Evolutionary conservation across 2,113 vertebrate species (phyloP).

Genomic region (Pyrgilauda ruficollis): DNA sequence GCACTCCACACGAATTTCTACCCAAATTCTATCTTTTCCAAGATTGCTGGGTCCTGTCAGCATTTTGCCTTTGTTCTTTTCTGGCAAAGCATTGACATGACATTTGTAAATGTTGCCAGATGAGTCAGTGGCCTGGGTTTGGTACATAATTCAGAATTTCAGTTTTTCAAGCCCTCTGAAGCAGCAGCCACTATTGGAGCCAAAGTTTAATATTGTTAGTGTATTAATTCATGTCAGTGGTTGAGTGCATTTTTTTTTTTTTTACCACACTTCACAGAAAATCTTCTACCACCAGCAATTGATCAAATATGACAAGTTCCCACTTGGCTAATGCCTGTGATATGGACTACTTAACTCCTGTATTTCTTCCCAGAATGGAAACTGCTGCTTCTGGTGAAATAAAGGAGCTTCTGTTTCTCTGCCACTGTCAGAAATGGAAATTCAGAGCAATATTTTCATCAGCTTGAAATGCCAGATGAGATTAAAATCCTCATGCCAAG

Average conservation of each 20-base stretch:
- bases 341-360: slow-evolving; percentile 11
- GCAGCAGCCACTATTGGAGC: background rate
- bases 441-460: slow-evolving; percentile 31
- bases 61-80: slow-evolving; percentile 1
- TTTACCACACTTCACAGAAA: slow-evolving; percentile 22
- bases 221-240: slow-evolving; percentile 50
- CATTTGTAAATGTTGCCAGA: slow-evolving; percentile 44
- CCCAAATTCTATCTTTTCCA: background rate
- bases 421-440: slow-evolving; percentile 47
- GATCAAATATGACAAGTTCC: slow-evolving; percentile 51
- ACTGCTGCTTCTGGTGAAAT: background rate
- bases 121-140: background rate
- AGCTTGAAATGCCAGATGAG: slow-evolving; percentile 19
- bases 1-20: background rate
- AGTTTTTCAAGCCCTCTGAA: slow-evolving; percentile 8
- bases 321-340: background rate
- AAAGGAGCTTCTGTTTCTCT: slow-evolving; percentile 63
- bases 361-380: slow-evolving; percentile 42
- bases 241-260: background rate
- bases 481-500: slow-evolving; percentile 9
- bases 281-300: slow-evolving; percentile 4
- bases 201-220: slow-evolving; percentile 43
- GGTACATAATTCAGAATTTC: slow-evolving; percentile 21
- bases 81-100: slow-evolving; percentile 40
- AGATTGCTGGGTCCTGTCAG: slow-evolving; percentile 14